Base-by-base conservation (phyloP, 2,113 vertebrate species). In the Oryzias melastigma region DNA sequence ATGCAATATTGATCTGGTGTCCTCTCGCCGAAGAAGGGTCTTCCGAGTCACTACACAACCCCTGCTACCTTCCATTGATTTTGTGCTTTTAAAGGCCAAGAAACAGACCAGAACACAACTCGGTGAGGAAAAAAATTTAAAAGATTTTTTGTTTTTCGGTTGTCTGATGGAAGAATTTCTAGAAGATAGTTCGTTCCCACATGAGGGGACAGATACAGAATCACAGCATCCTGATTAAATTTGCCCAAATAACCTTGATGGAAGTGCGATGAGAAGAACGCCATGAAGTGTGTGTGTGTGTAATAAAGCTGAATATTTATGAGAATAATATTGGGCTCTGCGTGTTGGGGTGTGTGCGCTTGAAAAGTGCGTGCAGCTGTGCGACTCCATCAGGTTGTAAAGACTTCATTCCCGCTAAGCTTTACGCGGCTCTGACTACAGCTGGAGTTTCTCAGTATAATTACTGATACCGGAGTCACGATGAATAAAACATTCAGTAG, bases 401-500 rank as follows among this genome's bases (percentile, higher is more conserved):
- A 76, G 57, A 47, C 44, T 61, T 65, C 52, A 58, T 66, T 65
- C 62, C 35, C 15, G 17, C 14, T 6, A 27, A 24, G 60, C 40
- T 52, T 41, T 41, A 27, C 67, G 49, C 43, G 55, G 29, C 46
- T 72, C 67, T 60, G 60, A 69, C 45, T 70, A 65, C 29, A 42
- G 46, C n/a, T 71, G 18, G 10, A 53, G 65, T 64, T 76, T 72
- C 56, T 59, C 69, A 65, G 71, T 72, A 75, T 85, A 91, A 90
- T 90, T 89, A 86, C 81, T 51, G 46, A 77, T 69, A 65, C 61
- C 7, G 62, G 72, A 73, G 68, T 63, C 60, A 60, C 22, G n/a
- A 70, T 89, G 86, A 90, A 91, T 91, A 89, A 88, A 83, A 84
- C 83, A 89, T 85, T 68, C n/a, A 44, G 72, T 52, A 59, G 68